A percentile compares a stretch with the other conserved stretches of the same genome.
These are phyloP conservation scores for Saccostrea echinata DNA, from an alignment of 1,140 invertebrate species.

Conservation along the genomic window DNA sequence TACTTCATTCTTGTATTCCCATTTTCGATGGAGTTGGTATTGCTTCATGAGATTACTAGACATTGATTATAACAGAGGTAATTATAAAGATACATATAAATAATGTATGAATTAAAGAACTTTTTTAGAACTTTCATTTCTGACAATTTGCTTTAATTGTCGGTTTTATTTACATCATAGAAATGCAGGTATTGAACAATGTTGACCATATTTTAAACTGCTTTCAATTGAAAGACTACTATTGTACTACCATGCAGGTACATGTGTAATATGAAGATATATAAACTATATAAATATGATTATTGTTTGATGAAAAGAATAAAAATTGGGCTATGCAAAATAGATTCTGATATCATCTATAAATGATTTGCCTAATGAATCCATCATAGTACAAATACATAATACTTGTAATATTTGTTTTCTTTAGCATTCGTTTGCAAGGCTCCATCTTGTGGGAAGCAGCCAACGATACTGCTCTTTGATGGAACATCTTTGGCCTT, in stretches of 20 bases:
- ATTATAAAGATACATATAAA: not conserved
- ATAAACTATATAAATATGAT: no score
- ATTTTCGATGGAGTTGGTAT: constrained; percentile 43
- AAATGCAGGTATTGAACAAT: not conserved
- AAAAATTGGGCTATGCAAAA: no score
- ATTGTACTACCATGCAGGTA: not conserved
- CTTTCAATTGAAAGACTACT: not conserved
- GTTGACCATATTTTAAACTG: not conserved
- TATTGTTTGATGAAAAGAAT: no score
- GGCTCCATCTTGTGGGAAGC: constrained; percentile 28
- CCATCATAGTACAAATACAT: not conserved
- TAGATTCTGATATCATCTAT: not conserved
- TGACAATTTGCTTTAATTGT: not conserved
- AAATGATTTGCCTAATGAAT: not conserved
- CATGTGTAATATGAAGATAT: not conserved
- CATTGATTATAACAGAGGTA: constrained; percentile 15
- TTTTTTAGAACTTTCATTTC: not conserved
- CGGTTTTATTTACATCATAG: not conserved
- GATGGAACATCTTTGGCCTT: constrained; percentile 43
- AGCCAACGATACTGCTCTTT: constrained; percentile 32
- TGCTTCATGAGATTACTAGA: constrained; percentile 37
- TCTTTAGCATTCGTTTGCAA: constrained; percentile 28
- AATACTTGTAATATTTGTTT: constrained; percentile 21
- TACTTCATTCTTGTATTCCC: constrained; percentile 12
- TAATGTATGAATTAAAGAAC: not conserved